Evolutionary conservation across 1,140 invertebrate genomes (phyloP), one percentile per base, ranked within the genome.

Genomic region (Bombus soroeensis): DNA sequence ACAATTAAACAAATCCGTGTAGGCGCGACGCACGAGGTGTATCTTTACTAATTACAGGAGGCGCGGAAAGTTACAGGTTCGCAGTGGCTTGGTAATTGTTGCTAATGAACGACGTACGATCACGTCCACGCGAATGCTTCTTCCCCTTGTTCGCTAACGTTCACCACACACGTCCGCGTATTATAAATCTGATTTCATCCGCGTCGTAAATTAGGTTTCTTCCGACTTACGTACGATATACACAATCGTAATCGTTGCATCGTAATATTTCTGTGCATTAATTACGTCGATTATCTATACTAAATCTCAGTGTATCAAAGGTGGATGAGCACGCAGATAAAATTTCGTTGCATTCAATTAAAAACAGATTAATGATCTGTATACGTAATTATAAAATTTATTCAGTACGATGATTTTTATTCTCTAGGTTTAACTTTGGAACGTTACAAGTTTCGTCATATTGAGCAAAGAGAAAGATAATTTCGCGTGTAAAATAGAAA

Each of bases 21-120:
- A 47, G 74, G 81, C n/a, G 47, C 74, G 64, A 64, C 22, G 53
- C 32, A 47, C 39, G 64, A 53, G 62, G 25, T 78, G 82, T 70
- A 83, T 83, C 74, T 64, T 70, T 78, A 59, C 82, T 78, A 83
- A 83, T 83, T 78, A 83, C 82, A 83, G 64, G 37, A 77, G 74
- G 22, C 64, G 43, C 74, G 18, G 82, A 83, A 83, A 83, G 82
- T 83, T 83, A 83, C 64, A 77, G 74, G 82, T 32, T 83, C 64
- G 37, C 74, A 59, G 82, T 34, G 57, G 74, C 74, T 59, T 78
- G 43, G 82, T 78, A 83, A 78, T 83, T 83, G 64, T 78, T 53
- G 74, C 74, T 83, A 83, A 83, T 83, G 82, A 83, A 83, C 64
- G 74, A 59, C 64, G 47, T 70, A 83, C 74, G 82, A 71, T 74